Conservation (phyloP, 2,113 vertebrate species). For the Pseudopodoces humilis region DNA sequence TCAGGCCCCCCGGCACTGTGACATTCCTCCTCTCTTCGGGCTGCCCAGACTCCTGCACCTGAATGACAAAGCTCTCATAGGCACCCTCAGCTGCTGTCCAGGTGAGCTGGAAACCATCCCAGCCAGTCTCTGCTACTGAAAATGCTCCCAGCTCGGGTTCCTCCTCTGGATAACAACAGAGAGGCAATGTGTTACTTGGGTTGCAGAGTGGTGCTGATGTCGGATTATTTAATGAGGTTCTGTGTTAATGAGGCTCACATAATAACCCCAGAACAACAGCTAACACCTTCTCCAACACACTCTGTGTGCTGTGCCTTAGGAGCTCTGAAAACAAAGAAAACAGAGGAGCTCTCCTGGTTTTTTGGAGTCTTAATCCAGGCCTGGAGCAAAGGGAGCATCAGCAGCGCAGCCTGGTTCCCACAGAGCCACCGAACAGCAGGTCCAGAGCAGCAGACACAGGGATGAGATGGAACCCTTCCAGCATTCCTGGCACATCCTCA, state of each 20-base stretch:
- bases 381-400: background rate
- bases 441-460: background rate
- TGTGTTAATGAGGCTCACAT: background rate
- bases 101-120: slow-evolving; percentile 89
- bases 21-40: slow-evolving; percentile 68
- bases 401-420: background rate
- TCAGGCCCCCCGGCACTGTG: slow-evolving; percentile 76
- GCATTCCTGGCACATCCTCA: background rate
- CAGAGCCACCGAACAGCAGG: background rate
- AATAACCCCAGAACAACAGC: background rate
- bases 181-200: slow-evolving; percentile 48
- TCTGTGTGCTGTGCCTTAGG: background rate
- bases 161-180: slow-evolving; percentile 84
- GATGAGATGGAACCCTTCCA: background rate
- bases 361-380: slow-evolving; percentile 19
- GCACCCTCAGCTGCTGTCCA: slow-evolving; percentile 82
- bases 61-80: slow-evolving; percentile 86
- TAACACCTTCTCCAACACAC: background rate
- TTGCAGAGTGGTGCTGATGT: background rate
- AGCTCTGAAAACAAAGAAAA: background rate
- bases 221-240: background rate
- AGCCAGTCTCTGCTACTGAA: slow-evolving; percentile 79
- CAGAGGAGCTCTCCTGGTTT: background rate
- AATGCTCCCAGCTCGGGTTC: slow-evolving; percentile 83
- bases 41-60: slow-evolving; percentile 82